These are phyloP conservation scores for Peromyscus attwateri DNA, from an alignment of 2,797 vertebrate species.

Conservation along the genomic window DNA sequence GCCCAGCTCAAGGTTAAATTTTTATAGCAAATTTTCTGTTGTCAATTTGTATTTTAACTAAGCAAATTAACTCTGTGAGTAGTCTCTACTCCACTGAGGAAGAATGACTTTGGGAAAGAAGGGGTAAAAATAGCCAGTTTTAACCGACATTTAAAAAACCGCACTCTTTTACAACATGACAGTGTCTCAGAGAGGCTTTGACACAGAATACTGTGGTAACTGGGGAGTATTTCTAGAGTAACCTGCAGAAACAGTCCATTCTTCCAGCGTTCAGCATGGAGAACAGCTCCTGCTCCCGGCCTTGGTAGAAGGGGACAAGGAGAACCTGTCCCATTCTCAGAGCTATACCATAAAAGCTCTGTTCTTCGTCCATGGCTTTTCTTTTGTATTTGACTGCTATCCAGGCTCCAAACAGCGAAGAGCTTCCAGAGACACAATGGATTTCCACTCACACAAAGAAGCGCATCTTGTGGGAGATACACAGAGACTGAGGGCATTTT, in stretches of 20 bases:
- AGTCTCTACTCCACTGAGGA: constrained; percentile 76
- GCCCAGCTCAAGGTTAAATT: constrained; percentile 43
- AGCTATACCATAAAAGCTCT: not conserved
- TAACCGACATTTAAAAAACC: constrained; percentile 82
- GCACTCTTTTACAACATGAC: constrained; percentile 82
- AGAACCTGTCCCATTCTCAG: not conserved
- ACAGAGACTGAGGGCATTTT: constrained; percentile 73
- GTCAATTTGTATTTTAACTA: constrained; percentile 58
- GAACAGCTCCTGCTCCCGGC: constrained; percentile 12
- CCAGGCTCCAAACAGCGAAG: constrained; percentile 16
- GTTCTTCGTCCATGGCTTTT: constrained; percentile 26
- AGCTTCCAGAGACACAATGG: constrained; percentile 55
- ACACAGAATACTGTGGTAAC: constrained; percentile 80
- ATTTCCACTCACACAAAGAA: constrained; percentile 64
- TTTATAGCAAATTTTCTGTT: constrained; percentile 55
- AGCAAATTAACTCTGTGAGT: constrained; percentile 63
- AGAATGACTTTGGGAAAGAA: constrained; percentile 77
- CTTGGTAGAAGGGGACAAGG: constrained; percentile 28
- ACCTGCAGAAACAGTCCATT: constrained; percentile 77
- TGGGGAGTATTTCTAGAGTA: constrained; percentile 70
- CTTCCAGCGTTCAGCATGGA: constrained; percentile 29
- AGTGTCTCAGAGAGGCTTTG: constrained; percentile 71
- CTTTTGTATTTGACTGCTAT: constrained; percentile 8
- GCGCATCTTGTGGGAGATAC: constrained; percentile 70
- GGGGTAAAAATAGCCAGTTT: constrained; percentile 68